Evolutionary conservation across 2,888 invertebrate species (phyloP).

Genomic region (Andrena marginata): DNA sequence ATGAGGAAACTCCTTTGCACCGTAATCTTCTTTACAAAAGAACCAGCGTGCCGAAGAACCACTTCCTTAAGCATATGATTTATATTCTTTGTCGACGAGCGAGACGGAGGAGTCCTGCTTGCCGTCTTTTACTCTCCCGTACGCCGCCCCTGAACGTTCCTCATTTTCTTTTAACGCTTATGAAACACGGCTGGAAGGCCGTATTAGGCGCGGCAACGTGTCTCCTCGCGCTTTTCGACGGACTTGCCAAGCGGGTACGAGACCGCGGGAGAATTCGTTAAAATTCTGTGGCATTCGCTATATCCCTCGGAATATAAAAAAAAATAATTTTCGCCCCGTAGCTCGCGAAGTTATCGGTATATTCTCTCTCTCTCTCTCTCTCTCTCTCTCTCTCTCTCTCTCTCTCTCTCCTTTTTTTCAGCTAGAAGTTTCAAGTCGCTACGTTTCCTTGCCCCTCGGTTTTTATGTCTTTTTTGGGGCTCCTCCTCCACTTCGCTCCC

Average conservation of each 20-base stretch:
- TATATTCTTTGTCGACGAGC: constrained; percentile 62
- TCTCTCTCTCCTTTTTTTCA: too few species aligned
- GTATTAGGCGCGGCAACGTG: constrained; percentile 6
- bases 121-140: constrained; percentile 39
- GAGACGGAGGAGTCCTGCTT: constrained; percentile 55
- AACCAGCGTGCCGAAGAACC: constrained; percentile 45
- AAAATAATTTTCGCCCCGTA: not conserved
- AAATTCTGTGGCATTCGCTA: not conserved
- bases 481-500: not conserved
- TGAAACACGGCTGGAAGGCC: constrained; percentile 32
- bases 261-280: not conserved
- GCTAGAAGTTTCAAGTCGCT: not conserved
- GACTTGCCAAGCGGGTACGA: constrained; percentile 8
- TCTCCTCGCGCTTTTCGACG: constrained; percentile 17
- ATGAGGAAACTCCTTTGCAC: constrained; percentile 68
- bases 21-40: constrained; percentile 70
- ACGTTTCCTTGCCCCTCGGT: too few species aligned
- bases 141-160: constrained; percentile 30
- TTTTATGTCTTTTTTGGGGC: constrained; percentile 1
- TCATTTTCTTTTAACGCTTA: constrained; percentile 52
- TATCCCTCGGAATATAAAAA: not conserved
- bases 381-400: too few species aligned
- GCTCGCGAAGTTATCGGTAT: not conserved
- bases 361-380: too few species aligned
- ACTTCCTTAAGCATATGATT: constrained; percentile 70